These are phyloP conservation scores for Columba janthina DNA, from an alignment of 2,113 vertebrate genomes.

Conservation along the genomic window DNA sequence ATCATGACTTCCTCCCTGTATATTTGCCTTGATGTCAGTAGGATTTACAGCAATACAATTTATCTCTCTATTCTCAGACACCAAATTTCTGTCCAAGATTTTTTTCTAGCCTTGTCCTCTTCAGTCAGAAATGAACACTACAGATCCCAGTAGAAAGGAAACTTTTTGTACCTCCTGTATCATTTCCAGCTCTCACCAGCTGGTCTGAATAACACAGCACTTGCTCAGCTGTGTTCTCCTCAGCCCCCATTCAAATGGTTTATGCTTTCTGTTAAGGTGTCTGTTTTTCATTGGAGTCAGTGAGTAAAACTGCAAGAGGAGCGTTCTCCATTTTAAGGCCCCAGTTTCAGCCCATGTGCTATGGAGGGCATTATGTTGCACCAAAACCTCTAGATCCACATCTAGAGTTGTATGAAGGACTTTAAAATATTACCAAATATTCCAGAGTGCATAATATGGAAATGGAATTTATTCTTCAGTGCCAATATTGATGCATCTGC, in stretches of 20 bases:
- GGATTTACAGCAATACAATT: slow-evolving; percentile 30
- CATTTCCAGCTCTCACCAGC: slow-evolving; percentile 4
- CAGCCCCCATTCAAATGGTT: not conserved
- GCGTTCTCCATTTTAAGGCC: not conserved
- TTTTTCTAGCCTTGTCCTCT: not conserved
- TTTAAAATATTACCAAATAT: not conserved
- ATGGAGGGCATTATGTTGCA: not conserved
- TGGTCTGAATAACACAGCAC: slow-evolving; percentile 11
- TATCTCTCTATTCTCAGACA: slow-evolving; percentile 15
- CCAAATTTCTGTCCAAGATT: not conserved
- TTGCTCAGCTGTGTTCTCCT: slow-evolving; percentile 6
- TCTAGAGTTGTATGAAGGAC: not conserved
- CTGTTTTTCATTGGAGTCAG: not conserved
- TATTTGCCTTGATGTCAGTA: slow-evolving; percentile 30
- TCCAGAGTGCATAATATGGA: not conserved
- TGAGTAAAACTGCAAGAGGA: not conserved
- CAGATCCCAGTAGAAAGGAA: slow-evolving; percentile 10
- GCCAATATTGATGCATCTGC: not conserved
- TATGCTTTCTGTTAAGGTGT: not conserved
- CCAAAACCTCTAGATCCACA: not conserved
- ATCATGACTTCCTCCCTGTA: not conserved
- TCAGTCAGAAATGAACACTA: not conserved
- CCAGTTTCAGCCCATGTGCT: not conserved
- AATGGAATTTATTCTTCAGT: not conserved
- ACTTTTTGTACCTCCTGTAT: not conserved